These are phyloP conservation scores for Oreonectes daqikongensis DNA, from an alignment of 2,797 vertebrate genomes.

Conservation along the genomic window DNA sequence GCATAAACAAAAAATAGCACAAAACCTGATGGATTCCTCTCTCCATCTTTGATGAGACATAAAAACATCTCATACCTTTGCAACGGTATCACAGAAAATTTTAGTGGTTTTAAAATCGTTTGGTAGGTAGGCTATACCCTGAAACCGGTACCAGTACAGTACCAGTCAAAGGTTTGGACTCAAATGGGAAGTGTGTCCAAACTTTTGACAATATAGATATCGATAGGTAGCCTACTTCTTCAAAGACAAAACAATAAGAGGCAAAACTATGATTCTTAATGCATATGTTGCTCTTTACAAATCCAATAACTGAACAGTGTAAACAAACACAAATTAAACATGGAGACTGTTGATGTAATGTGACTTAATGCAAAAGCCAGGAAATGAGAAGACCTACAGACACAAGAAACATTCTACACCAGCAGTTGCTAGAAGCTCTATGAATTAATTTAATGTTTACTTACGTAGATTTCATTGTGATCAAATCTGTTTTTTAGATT, in stretches of 20 bases:
- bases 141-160: no score
- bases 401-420: background rate
- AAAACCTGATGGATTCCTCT: no score
- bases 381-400: background rate
- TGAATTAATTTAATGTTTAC: slow-evolving; percentile 60
- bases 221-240: no score
- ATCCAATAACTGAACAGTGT: background rate
- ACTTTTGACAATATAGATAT: no score
- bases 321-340: slow-evolving; percentile 26
- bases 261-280: slow-evolving; percentile 6
- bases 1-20: no score
- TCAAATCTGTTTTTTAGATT: slow-evolving; percentile 95
- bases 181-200: no score
- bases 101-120: no score
- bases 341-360: slow-evolving; percentile 9
- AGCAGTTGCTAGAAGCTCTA: background rate
- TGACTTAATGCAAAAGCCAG: slow-evolving; percentile 4
- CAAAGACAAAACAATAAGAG: slow-evolving; percentile 51
- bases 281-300: background rate
- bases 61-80: no score
- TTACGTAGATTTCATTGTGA: slow-evolving; percentile 95
- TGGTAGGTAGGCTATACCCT: no score
- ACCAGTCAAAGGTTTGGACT: no score
- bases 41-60: no score
- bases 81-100: no score